Base-by-base conservation (phyloP, 2,888 invertebrate species). In the Ommatoiulus sabulosus region DNA sequence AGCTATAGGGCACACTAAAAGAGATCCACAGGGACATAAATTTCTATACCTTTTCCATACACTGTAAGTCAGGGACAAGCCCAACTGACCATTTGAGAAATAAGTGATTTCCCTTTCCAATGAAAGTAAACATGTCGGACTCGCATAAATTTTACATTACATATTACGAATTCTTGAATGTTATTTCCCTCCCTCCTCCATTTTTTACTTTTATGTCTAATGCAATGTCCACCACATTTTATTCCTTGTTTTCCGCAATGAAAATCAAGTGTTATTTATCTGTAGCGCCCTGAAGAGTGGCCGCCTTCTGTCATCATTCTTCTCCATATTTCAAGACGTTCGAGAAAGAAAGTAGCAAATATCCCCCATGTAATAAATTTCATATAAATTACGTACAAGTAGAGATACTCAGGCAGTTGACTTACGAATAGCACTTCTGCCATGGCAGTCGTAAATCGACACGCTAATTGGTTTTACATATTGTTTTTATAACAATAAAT, bases 81-180 rank as follows among this genome's bases (percentile, higher is more conserved):
- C 8, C 72, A 80, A 80, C 12, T 80, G 80, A 80, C 80, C 80
- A 35, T 80, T 35, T 80, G 80, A 80, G 35, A 35, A 12, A 12
- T 80, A 63, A 63, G 6, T 20, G 80, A 35, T 35, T 80, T 80
- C 12, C 35, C 80, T 15, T 35, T 8, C 80, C 80, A 80, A 80
- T 80, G 80, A 80, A 80, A 80, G 80, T 80, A 24, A 80, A 24
- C 80, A 80, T 80, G 10, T 80, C 35, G 80, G 80, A 35, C 35
- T 35, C 12, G 35, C 80, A 80, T 80, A 80, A 35, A 80, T 80
- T 80, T 24, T 80, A 80, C 24, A 72, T 72, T 72, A 20, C 80
- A 80, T 80, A 35, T 10, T 80, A 80, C 80, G 80, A 80, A 80
- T 80, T 80, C 80, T 80, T 80, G 12, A 80, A 80, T 80, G 35